These are phyloP conservation scores for Cassiopea andromeda DNA, from an alignment of 30 jellyfish, hydroid and myxozoan genomes.

Conservation along the genomic window DNA sequence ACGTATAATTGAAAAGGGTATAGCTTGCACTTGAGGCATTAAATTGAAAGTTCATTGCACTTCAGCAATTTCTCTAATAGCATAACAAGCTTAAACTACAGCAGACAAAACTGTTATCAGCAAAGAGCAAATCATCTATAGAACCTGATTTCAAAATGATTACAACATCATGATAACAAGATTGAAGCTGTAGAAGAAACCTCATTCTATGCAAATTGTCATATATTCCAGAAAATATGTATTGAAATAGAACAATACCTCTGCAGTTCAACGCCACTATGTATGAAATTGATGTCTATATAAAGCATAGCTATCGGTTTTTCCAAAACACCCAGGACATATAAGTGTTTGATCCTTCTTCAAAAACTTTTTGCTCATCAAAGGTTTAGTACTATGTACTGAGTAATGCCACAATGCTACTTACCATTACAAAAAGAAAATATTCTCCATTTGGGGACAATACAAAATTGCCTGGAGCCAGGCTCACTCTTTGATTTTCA, in stretches of 20 bases:
- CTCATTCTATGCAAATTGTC: too few species aligned
- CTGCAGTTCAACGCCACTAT: too few species aligned
- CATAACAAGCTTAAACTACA: background rate
- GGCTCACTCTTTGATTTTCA: slow-evolving; percentile 52
- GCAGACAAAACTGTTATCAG: background rate
- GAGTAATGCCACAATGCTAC: background rate
- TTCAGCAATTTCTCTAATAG: background rate
- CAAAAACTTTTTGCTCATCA: background rate
- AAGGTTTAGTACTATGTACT: background rate
- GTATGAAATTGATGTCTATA: too few species aligned
- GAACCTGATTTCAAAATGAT: too few species aligned
- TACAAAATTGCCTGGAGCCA: slow-evolving; percentile 50
- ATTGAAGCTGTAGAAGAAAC: too few species aligned
- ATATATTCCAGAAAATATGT: too few species aligned
- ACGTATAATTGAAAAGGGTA: background rate
- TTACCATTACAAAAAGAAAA: slow-evolving; percentile 18
- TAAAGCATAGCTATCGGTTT: too few species aligned
- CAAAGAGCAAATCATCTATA: too few species aligned
- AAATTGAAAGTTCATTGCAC: background rate
- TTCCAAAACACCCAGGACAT: too few species aligned
- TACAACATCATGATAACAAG: too few species aligned
- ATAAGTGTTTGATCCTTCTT: background rate
- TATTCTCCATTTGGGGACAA: slow-evolving; percentile 61
- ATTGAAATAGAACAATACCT: too few species aligned
- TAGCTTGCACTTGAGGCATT: background rate